phyloP scores from a whole-genome alignment of 2,888 invertebrate species.

The Eurytoma californica region DNA sequence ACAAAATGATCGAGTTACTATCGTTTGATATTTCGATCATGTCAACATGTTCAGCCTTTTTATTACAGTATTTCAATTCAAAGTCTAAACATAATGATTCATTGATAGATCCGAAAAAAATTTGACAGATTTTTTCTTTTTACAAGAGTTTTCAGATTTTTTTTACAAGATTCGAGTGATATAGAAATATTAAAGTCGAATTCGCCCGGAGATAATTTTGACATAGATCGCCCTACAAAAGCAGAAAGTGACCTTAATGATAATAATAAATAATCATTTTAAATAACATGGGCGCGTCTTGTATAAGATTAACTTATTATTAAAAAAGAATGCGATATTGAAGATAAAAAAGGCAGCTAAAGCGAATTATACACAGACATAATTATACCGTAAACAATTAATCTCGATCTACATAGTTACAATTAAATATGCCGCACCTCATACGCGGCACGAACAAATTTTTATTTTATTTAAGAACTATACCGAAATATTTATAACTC shows the following conservation, averaged over 20 bases:
- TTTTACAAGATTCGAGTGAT: conserved; percentile 4
- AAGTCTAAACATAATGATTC: neutral
- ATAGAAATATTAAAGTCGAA: conserved; percentile 14
- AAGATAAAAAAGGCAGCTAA: conserved; percentile 60
- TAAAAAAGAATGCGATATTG: conserved; percentile 51
- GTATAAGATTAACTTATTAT: conserved; percentile 6
- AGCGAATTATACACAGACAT: conserved; percentile 62
- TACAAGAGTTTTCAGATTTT: neutral
- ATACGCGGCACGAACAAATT: conserved; percentile 63
- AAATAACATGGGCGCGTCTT: conserved; percentile 55
- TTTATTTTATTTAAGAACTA: conserved; percentile 58
- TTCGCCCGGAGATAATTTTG: conserved; percentile 48
- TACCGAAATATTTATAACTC: conserved; percentile 66
- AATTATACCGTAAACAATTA: conserved; percentile 64
- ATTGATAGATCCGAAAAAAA: no score
- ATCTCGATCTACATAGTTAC: conserved; percentile 64
- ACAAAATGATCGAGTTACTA: conserved; percentile 16
- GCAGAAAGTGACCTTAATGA: conserved; percentile 60
- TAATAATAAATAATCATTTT: conserved; percentile 66
- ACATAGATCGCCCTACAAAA: conserved; percentile 48
- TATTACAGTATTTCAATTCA: no score
- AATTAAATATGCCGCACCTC: conserved; percentile 58
- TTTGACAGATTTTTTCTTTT: neutral
- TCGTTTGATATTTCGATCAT: neutral
- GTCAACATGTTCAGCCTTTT: no score